Percentiles rank a stretch among this genome's conserved stretches.
phyloP scores from a whole-genome alignment of 2,797 vertebrate species.

The Lutra lutra region DNA sequence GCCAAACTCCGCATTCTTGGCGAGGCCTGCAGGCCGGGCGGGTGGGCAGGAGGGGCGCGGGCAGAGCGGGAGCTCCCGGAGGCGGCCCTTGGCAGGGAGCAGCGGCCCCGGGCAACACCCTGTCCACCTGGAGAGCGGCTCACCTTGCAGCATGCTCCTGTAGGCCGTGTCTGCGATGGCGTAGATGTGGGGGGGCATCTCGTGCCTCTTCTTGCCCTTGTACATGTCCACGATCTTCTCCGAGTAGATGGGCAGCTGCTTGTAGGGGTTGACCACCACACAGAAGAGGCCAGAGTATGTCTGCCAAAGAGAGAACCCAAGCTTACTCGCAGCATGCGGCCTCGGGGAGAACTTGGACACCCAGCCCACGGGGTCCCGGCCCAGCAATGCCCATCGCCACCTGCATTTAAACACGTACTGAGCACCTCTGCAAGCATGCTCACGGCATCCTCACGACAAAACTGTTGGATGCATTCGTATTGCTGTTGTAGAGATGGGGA shows the following conservation, averaged over 20 bases:
- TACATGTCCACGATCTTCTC: slow-evolving; percentile 99
- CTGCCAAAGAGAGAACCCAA: slow-evolving; percentile 83
- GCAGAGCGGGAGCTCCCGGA: neutral
- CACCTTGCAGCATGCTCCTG: slow-evolving; percentile 99
- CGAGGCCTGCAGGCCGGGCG: neutral
- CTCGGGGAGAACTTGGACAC: no score
- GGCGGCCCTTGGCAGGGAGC: neutral
- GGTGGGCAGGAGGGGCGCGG: neutral
- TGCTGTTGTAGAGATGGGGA: neutral
- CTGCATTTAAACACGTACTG: neutral
- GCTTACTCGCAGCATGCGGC: neutral
- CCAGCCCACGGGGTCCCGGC: rapidly evolving
- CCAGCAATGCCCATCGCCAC: rapidly evolving
- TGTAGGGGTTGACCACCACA: slow-evolving; percentile 98
- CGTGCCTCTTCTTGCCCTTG: slow-evolving; percentile 98
- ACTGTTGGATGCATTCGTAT: rapidly evolving
- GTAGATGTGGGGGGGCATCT: slow-evolving; percentile 98
- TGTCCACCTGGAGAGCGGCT: neutral
- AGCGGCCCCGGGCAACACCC: neutral
- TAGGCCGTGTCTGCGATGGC: slow-evolving; percentile 97
- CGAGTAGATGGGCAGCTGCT: slow-evolving; percentile 97
- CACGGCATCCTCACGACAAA: neutral
- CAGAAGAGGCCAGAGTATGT: slow-evolving; percentile 99
- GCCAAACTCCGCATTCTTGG: slow-evolving; percentile 83
- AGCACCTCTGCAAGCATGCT: neutral